Base-by-base conservation (phyloP, 2,113 vertebrate species). In the Sakesphorus luctuosus region DNA sequence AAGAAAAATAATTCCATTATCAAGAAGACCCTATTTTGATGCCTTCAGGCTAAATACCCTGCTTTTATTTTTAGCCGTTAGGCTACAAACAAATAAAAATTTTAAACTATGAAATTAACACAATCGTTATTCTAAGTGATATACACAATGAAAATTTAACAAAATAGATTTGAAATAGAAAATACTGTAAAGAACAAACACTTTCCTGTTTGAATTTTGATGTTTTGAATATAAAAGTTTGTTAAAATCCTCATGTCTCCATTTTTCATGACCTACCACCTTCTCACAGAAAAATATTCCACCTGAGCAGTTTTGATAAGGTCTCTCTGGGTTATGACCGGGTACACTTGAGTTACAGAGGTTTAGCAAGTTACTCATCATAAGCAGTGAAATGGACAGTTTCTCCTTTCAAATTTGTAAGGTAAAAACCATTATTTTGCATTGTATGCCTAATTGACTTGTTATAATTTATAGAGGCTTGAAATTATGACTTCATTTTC, bases 31-130 rank as follows among this genome's bases (percentile, higher is more conserved):
- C 26, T 58, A 6, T 91, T 95, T 92, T 82, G 53, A 75, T 65
- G 50, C 19, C 40, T 87, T 85, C 46, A 56, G 68, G 55, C 71
- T 43, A 47, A 8, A 33, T 49, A 47, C 18, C 62, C 63, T 77
- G 86, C 24, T 18, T 84, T 92, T 92, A 87, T 87, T 91, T 92
- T 96, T 62, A 90, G 53, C 61, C 58, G 29, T 62, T 65, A n/a
- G 18, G 31, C 67, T 77, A 44, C 1, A 20, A 85, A 71, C 6
- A 86, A 87, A 26, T 12, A 67, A 50, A 76, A 43, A 10, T 3
- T 17, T 25, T 38, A 50, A 74, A 84, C 67, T 28, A 65, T 11
- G 71, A 66, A 77, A 94, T n/a, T 25, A 77, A 85, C 11, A 33
- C 4, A 38, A 36, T 69, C 9, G 10, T 24, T 75, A 40, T 68